Evolutionary conservation across 1,140 invertebrate species (phyloP).

Genomic region (Drosophila lacertosa): DNA sequence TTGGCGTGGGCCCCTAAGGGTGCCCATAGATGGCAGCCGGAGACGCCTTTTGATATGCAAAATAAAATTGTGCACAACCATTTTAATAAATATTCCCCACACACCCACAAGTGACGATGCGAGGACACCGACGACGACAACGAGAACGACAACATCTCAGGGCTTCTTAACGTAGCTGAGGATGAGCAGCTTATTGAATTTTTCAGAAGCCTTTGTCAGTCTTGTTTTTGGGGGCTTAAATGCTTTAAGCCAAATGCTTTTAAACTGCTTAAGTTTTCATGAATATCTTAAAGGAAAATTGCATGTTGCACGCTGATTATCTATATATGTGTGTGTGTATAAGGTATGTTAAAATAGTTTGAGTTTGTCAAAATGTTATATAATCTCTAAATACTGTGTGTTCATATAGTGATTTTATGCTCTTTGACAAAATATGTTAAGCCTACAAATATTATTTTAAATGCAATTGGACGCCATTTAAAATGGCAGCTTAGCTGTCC

Average conservation of each 20-base stretch:
- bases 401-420: neutral
- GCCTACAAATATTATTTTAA: neutral
- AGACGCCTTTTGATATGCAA: conserved; percentile 76
- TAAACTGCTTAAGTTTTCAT: conserved; percentile 28
- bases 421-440: neutral
- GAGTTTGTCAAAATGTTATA: neutral
- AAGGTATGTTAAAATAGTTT: no score
- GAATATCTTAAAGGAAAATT: neutral
- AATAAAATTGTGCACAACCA: conserved; percentile 75
- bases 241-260: conserved; percentile 47
- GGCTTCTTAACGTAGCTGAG: conserved; percentile 27
- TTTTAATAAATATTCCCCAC: conserved; percentile 78
- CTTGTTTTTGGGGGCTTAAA: conserved; percentile 24
- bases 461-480: neutral
- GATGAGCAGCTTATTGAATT: conserved; percentile 70
- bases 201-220: conserved; percentile 60
- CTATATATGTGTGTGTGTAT: no score
- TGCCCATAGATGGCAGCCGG: conserved; percentile 27
- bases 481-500: neutral
- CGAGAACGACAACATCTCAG: conserved; percentile 23
- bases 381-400: neutral
- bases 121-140: conserved; percentile 10
- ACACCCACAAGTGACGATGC: conserved; percentile 39
- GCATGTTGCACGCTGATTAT: neutral
- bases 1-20: conserved; percentile 2